phyloP scores from a whole-genome alignment of 2,797 vertebrate genomes.

The Crenichthys baileyi region DNA sequence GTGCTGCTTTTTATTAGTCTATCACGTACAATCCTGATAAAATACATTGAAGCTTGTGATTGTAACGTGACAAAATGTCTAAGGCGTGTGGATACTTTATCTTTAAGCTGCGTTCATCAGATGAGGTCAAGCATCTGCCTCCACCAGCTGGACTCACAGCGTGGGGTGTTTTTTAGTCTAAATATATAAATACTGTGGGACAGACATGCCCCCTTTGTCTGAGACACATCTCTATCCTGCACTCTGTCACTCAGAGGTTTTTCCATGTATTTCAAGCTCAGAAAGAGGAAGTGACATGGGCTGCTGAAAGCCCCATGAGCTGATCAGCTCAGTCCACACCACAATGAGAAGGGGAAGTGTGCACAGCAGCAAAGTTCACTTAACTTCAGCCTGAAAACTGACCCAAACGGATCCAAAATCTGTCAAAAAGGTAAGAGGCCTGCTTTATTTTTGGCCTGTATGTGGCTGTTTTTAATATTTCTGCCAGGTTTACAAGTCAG shows the following conservation, averaged over 20 bases:
- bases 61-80: background rate
- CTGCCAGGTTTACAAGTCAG: background rate
- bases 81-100: background rate
- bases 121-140: background rate
- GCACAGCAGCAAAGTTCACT: conserved; percentile 12
- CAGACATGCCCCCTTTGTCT: background rate
- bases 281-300: conserved; percentile 66
- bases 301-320: conserved; percentile 32
- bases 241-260: conserved; percentile 33
- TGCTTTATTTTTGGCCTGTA: background rate
- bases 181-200: conserved; percentile 9
- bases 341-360: conserved; percentile 48
- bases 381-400: conserved; percentile 2
- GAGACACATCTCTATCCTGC: background rate
- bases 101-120: too few species aligned
- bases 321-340: background rate
- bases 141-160: background rate
- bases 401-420: background rate
- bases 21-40: background rate
- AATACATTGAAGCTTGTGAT: background rate
- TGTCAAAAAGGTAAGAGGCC: conserved; percentile 39
- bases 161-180: background rate
- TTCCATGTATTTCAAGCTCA: conserved; percentile 34
- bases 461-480: too few species aligned
- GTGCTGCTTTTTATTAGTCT: background rate